phyloP scores from a whole-genome alignment of 2,113 vertebrate genomes.

The Grammomys dolichurus region DNA sequence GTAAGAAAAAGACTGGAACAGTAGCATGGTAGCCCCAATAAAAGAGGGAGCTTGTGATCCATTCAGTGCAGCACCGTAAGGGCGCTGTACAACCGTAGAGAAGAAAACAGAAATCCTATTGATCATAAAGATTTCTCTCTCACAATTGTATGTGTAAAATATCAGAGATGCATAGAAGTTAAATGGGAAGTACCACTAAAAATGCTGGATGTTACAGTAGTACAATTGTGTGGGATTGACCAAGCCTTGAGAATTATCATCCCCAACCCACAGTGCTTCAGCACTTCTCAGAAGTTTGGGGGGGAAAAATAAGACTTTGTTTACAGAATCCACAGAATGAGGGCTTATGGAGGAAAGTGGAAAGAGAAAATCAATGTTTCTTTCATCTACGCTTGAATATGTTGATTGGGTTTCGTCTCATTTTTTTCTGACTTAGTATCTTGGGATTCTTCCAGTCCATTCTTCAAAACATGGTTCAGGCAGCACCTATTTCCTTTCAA shows the following conservation, averaged over 20 bases:
- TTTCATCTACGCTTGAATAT: neutral
- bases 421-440: neutral
- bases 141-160: neutral
- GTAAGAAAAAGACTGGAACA: neutral
- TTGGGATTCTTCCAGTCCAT: neutral
- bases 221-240: neutral
- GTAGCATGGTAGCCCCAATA: neutral
- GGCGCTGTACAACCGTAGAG: neutral
- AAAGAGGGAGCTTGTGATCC: neutral
- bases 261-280: neutral
- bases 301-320: neutral
- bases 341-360: neutral
- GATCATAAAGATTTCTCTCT: neutral
- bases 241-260: neutral
- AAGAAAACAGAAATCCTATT: neutral
- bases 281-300: neutral
- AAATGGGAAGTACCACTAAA: neutral
- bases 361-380: neutral
- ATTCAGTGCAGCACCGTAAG: neutral
- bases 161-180: neutral
- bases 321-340: neutral
- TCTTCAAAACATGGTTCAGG: neutral
- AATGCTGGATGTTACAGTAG: neutral
- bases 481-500: neutral
- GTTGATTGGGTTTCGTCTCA: neutral